Conservation (phyloP, 2,888 invertebrate genomes). For the Panzeria rudis region DNA sequence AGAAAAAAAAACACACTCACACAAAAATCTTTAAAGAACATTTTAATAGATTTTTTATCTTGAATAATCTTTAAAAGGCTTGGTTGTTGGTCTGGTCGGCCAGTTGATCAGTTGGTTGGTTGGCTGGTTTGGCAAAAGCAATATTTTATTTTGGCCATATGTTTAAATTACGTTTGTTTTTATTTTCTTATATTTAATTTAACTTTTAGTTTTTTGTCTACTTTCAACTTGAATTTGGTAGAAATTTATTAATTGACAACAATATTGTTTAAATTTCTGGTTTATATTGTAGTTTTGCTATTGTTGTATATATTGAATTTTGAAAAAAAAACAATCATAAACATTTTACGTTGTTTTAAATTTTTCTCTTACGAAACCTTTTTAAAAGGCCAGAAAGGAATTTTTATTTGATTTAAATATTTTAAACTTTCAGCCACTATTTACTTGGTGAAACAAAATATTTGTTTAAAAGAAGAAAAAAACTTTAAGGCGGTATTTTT, state of each 20-base stretch:
- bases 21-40: constrained; percentile 18
- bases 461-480: not conserved
- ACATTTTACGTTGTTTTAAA: constrained; percentile 2
- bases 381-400: not conserved
- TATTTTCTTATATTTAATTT: constrained; percentile 16
- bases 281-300: constrained; percentile 15
- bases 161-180: constrained; percentile 43
- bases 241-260: constrained; percentile 52
- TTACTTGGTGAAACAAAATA: not conserved
- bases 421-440: not conserved
- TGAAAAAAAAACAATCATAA: not conserved
- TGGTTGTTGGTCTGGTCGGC: constrained; percentile 8
- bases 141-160: constrained; percentile 55
- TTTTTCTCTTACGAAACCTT: not conserved
- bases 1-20: not conserved
- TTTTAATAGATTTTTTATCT: constrained; percentile 16
- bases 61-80: constrained; percentile 51
- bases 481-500: constrained; percentile 14
- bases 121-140: constrained; percentile 33
- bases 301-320: not conserved
- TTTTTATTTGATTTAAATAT: constrained; percentile 6
- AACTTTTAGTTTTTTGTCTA: constrained; percentile 26
- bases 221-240: constrained; percentile 55
- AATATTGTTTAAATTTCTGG: constrained; percentile 18
- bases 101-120: not conserved